Evolutionary conservation across 2,113 vertebrate species (phyloP), one percentile per base, ranked within the genome.

Genomic region (Boulengeromyrus knoepffleri): DNA sequence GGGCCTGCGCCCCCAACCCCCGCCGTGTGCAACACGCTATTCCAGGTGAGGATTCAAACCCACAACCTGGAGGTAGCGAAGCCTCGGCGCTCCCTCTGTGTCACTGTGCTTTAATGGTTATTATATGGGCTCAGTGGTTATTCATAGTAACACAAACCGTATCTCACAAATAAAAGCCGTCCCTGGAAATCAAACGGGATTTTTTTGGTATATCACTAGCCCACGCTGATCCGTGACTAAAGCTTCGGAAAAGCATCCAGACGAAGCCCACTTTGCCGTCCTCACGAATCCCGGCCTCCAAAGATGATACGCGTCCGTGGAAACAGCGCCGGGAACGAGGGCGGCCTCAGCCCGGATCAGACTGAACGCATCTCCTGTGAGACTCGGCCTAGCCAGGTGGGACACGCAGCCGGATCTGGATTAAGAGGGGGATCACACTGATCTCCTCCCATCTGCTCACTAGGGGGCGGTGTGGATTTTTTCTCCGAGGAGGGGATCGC

Each of bases 391-490:
- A 15, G 27, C 24, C 50, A 36, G 17, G 19, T 46, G 27, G 17
- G 87, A 62, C 6, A 62, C 15, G 12, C 42, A 12, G 42, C 39
- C 17, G 39, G 52, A 88, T 88, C 87, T 13, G 52, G 53, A 87
- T 87, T 36, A 47, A 39, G 50, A 66, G 39, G 2, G 56, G 87
- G 53, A 88, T 53, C 87, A 88, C 36, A 3, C 53, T 88, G 31
- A 62, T 58, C 56, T 62, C 39, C 21, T 66, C 85, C 85, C 85
- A 56, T 87, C 85, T 87, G 85, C 27, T 87, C 85, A 56, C 50
- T 87, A 87, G 50, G 85, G 85, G 31, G 52, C 4, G 36, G 13
- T 62, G 21, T 88, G 53, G 36, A 39, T 62, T 88, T 62, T 88
- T 88, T 19, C 53, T 62, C 53, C 2, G 53, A 88, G 19, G 52